Base-by-base conservation (phyloP, 1,140 invertebrate genomes). In the Thaumetopoea pityocampa region DNA sequence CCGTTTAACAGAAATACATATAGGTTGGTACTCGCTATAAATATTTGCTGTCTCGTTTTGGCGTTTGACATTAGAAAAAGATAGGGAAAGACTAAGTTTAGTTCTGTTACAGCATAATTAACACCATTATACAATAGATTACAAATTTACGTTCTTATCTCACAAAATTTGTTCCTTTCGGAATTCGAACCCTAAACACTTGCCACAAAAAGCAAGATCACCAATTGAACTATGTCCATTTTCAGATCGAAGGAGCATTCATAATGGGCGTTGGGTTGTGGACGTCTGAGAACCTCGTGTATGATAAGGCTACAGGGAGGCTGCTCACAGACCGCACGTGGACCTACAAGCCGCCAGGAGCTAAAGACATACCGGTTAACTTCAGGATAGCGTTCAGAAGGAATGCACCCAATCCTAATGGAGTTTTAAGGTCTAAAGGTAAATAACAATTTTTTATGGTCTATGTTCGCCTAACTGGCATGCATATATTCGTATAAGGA, bases 221-320 rank as follows among this genome's bases (percentile, higher is more conserved):
- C 7, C 4, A 5, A 2, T 14, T 11, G 4, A 10, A 28, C 22
- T 17, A 34, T 12, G 1, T 34, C 9, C 14, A 41, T n/a, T 54
- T 53, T 29, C 90, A 95, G 86, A 87, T 92, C 2, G 93, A 94
- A 86, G 93, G 92, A 7, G 90, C 91, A 0, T 92, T 92, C 71
- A 76, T 93, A 1, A 94, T 94, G 93, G 93, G 92, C 5, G 56
- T 93, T 6, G 93, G 93, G 3, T 88, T 91, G 26, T 93, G 89
- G 88, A 89, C 90, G 1, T 77, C 79, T 2, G 93, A 94, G 67
- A 84, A 89, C 33, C 59, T 92, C 28, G 70, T 88, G 3, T 90
- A 89, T 54, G 86, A 92, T 42, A 59, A 81, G 5, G 64, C 86
- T 22, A 89, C 88, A 23, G 92, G 91, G 9, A 58, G 72, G 12